A percentile compares a stretch with the other conserved stretches of the same genome.
phyloP scores from a whole-genome alignment of 2,113 vertebrate genomes.

The Myotis brandtii region DNA sequence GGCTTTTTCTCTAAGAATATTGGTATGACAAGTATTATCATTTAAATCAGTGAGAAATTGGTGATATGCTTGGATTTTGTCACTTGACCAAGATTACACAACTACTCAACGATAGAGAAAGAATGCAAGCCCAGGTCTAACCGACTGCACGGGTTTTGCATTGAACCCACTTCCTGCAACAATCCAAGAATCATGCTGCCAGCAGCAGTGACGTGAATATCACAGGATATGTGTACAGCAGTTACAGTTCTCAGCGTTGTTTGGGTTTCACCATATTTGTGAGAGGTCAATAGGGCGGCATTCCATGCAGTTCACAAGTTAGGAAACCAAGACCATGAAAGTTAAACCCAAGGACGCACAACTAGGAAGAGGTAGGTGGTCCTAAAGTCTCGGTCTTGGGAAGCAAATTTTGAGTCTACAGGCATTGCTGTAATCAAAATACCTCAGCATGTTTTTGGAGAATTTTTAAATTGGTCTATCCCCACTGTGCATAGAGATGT shows the following conservation, averaged over 20 bases:
- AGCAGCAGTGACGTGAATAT: not conserved
- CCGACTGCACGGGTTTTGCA: not conserved
- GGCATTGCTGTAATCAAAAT: not conserved
- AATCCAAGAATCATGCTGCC: not conserved
- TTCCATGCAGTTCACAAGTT: not conserved
- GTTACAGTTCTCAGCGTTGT: not conserved
- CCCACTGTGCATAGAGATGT: not conserved
- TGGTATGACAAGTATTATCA: not conserved
- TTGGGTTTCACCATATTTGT: not conserved
- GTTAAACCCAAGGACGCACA: not conserved
- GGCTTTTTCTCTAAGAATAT: slow-evolving; percentile 28
- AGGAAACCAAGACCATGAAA: not conserved
- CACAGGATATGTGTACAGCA: not conserved
- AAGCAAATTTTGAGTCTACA: not conserved
- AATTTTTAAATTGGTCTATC: not conserved
- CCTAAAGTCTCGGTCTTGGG: not conserved
- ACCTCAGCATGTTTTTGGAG: not conserved
- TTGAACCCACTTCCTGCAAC: not conserved
- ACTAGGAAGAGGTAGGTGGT: not conserved
- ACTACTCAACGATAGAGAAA: not conserved
- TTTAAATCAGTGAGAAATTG: not conserved
- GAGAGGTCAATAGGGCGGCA: not conserved
- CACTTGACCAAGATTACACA: not conserved
- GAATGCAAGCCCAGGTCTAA: not conserved
- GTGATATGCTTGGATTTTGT: not conserved